Conservation (phyloP, 2,797 vertebrate species). For the Ibycter americanus region DNA sequence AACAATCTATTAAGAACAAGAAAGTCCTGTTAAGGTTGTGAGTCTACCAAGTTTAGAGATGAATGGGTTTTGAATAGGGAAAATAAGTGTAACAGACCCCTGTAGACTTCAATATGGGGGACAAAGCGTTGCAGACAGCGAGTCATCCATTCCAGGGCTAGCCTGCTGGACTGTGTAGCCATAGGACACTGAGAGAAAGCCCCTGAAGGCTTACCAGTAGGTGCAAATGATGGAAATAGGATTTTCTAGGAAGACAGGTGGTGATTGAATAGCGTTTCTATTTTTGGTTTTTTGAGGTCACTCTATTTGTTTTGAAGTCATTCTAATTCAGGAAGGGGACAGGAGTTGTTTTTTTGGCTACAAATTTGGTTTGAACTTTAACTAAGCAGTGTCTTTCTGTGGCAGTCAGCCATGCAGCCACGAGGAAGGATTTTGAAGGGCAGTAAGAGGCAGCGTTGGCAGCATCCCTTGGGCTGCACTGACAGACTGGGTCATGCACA, state of each 20-base stretch:
- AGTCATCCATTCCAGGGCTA: neutral
- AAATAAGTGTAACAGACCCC: neutral
- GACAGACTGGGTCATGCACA: neutral
- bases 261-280: neutral
- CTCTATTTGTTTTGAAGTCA: constrained; percentile 35
- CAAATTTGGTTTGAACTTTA: constrained; percentile 37
- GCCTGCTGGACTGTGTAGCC: neutral
- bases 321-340: constrained; percentile 7
- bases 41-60: neutral
- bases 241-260: constrained; percentile 17
- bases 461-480: neutral
- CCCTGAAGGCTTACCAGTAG: neutral
- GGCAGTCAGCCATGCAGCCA: neutral
- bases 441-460: neutral
- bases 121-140: neutral
- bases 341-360: neutral
- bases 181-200: neutral
- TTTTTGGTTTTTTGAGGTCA: constrained; percentile 31
- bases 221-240: neutral
- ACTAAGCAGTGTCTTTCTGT: neutral
- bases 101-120: neutral
- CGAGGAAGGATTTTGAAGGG: neutral
- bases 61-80: neutral
- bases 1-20: neutral
- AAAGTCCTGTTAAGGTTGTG: neutral